These are phyloP conservation scores for Habroteleia sp. DNA, from an alignment of 2,888 invertebrate species.

Conservation along the genomic window DNA sequence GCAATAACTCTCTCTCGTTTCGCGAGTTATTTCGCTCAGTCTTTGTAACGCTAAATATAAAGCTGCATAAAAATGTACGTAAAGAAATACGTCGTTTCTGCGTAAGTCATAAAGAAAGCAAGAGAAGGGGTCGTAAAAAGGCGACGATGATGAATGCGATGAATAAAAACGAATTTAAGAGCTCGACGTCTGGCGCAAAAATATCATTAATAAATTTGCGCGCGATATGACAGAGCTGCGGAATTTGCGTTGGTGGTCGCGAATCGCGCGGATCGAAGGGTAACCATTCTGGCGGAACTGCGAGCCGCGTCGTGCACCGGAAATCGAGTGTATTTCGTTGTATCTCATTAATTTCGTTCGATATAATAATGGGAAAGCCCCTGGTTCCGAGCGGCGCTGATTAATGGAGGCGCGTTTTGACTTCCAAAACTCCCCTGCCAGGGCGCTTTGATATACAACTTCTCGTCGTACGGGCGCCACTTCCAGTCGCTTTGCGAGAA, in stretches of 20 bases:
- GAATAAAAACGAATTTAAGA: slow-evolving; percentile 13
- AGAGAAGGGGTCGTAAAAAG: slow-evolving; percentile 13
- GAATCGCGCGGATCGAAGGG: slow-evolving; percentile 34
- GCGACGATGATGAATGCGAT: slow-evolving; percentile 21
- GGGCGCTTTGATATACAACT: slow-evolving; percentile 63
- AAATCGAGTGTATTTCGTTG: slow-evolving; percentile 81
- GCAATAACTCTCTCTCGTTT: background rate
- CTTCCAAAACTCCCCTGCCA: slow-evolving; percentile 71
- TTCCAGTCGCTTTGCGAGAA: slow-evolving; percentile 66
- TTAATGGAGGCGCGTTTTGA: slow-evolving; percentile 79
- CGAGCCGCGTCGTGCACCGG: slow-evolving; percentile 68
- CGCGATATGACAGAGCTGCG: slow-evolving; percentile 7
- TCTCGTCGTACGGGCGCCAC: slow-evolving; percentile 64
- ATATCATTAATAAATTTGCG: slow-evolving; percentile 38
- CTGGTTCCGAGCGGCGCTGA: slow-evolving; percentile 70
- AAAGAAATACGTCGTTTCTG: background rate
- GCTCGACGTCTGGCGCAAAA: slow-evolving; percentile 4
- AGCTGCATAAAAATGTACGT: slow-evolving; percentile 27
- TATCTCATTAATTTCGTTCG: slow-evolving; percentile 81
- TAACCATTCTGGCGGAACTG: slow-evolving; percentile 69
- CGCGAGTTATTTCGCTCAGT: background rate
- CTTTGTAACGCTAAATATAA: slow-evolving; percentile 17
- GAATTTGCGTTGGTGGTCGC: slow-evolving; percentile 14
- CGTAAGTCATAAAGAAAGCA: slow-evolving; percentile 6
- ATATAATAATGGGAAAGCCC: slow-evolving; percentile 77